phyloP scores from a whole-genome alignment of 2,888 invertebrate species.

The Perdita meconis region DNA sequence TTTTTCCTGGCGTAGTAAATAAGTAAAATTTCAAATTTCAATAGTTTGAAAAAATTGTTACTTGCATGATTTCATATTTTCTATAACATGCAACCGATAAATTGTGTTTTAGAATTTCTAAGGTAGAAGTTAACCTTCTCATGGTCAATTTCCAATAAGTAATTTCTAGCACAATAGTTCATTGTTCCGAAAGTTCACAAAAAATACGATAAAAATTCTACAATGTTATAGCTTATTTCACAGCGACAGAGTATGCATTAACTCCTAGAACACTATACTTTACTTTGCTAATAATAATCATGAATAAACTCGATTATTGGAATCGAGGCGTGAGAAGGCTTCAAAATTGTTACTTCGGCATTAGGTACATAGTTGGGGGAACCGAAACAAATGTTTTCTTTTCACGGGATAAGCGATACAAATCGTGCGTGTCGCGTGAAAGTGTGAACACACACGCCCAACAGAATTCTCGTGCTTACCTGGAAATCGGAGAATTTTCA shows the following conservation, averaged over 20 bases:
- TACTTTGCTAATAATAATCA: background rate
- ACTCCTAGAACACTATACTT: background rate
- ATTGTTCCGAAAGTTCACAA: background rate
- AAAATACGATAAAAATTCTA: background rate
- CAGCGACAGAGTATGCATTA: constrained; percentile 11
- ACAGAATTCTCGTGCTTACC: constrained; percentile 22
- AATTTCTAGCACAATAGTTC: background rate
- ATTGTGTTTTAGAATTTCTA: too few species aligned
- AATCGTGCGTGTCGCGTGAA: constrained; percentile 36
- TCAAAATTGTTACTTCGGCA: constrained; percentile 27
- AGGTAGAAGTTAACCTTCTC: too few species aligned
- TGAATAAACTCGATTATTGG: background rate
- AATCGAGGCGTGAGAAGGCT: background rate
- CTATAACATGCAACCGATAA: too few species aligned
- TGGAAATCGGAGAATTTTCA: constrained; percentile 44
- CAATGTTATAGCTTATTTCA: too few species aligned
- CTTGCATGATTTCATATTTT: too few species aligned
- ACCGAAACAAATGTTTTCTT: constrained; percentile 48
- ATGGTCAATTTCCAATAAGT: too few species aligned
- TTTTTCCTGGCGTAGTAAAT: too few species aligned
- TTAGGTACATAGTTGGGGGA: too few species aligned
- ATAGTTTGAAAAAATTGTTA: too few species aligned
- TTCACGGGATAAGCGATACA: constrained; percentile 35
- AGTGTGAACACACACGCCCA: constrained; percentile 18
- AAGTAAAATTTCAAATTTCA: too few species aligned